Evolutionary conservation across 2,113 vertebrate species (phyloP).

Genomic region (Pao palembangensis): DNA sequence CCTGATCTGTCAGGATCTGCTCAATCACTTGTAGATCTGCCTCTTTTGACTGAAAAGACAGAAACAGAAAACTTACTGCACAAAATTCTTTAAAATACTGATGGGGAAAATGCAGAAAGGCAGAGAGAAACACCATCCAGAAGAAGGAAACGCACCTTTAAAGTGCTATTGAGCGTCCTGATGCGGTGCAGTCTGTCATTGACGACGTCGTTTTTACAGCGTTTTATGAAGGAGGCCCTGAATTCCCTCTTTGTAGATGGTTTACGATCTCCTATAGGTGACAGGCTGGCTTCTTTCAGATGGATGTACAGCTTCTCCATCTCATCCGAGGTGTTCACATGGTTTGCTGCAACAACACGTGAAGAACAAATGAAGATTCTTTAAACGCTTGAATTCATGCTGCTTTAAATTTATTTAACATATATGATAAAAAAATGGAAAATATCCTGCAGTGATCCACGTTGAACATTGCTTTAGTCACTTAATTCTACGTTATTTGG

Average conservation of each 20-base stretch:
- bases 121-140: not conserved
- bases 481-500: no score
- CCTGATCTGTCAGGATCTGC: constrained; percentile 81
- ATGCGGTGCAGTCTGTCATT: constrained; percentile 92
- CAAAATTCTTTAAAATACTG: not conserved
- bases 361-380: not conserved
- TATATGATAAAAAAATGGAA: not conserved
- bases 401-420: no score
- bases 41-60: constrained; percentile 84
- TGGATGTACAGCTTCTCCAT: constrained; percentile 94
- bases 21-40: constrained; percentile 88
- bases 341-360: constrained; percentile 32
- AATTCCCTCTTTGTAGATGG: constrained; percentile 91
- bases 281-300: constrained; percentile 89
- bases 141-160: constrained; percentile 80
- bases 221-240: constrained; percentile 91
- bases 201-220: constrained; percentile 88
- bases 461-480: no score
- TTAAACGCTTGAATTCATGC: no score
- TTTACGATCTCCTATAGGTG: constrained; percentile 87
- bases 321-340: constrained; percentile 77
- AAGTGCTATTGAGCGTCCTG: constrained; percentile 90
- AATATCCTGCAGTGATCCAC: not conserved
- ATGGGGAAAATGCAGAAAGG: not conserved
- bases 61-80: not conserved